phyloP scores from a whole-genome alignment of 2,888 invertebrate species.

The Arrhopalites spinosus region DNA sequence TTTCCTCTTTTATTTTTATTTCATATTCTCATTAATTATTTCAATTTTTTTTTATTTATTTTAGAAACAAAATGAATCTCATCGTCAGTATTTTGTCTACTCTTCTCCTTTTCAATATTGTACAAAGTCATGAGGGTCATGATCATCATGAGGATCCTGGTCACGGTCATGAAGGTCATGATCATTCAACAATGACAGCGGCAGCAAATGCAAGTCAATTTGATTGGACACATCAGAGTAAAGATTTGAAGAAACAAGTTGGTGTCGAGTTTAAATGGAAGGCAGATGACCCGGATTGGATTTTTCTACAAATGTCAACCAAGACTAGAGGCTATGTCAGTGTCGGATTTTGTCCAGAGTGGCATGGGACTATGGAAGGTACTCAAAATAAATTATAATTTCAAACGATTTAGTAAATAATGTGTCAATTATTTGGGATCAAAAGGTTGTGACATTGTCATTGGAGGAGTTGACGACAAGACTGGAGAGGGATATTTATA shows the following conservation, averaged over 20 bases:
- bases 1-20: no score
- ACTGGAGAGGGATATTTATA: constrained; percentile 13
- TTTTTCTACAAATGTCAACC: constrained; percentile 51
- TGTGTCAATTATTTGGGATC: no score
- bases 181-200: neutral
- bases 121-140: neutral
- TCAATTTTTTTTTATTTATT: neutral
- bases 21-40: no score
- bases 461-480: constrained; percentile 49
- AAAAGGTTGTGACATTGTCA: constrained; percentile 52
- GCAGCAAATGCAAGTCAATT: constrained; percentile 17
- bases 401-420: no score
- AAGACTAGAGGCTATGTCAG: constrained; percentile 48
- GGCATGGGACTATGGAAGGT: constrained; percentile 52
- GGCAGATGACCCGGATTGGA: constrained; percentile 28
- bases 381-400: no score
- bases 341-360: constrained; percentile 52
- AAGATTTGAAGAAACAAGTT: constrained; percentile 35
- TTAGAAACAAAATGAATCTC: neutral
- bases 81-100: neutral
- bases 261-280: constrained; percentile 51
- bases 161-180: constrained; percentile 26
- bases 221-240: neutral
- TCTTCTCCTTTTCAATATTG: neutral
- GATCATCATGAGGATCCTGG: constrained; percentile 38